Base-by-base conservation (phyloP, 1,140 invertebrate genomes). In the Caenorhabditis brenneri region DNA sequence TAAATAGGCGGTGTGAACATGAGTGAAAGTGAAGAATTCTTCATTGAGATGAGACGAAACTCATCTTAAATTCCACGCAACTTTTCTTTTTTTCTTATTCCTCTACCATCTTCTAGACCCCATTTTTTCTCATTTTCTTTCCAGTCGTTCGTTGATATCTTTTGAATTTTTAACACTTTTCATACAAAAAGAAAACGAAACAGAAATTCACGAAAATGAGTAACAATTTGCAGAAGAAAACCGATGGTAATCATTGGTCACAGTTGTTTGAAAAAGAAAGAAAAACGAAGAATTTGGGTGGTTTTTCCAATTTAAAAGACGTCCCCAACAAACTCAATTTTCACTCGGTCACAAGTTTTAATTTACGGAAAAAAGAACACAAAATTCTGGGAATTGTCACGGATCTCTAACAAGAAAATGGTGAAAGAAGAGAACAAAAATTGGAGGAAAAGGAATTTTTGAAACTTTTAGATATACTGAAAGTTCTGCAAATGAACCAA, bases 41-140 rank as follows among this genome's bases (percentile, higher is more conserved):
- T n/a, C n/a, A n/a, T 4, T 19, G 22, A 74, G 65, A 46, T 29
- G n/a, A n/a, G n/a, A n/a, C n/a, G n/a, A 42, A 39, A 5, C 36
- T 74, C 65, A 74, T 74, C 46, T 36, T 24, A 74, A 39, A 74
- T 74, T 74, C 65, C 65, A 74, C 65, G 65, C 65, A 16, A 74
- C 5, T 46, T 46, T 46, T 74, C 36, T 74, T 36, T 31, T 74
- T n/a, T 74, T 42, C 12, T 46, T 46, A n/a, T 24, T n/a, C 12
- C 42, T 74, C n/a, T 10, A 24, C 10, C 9, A 22, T 42, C 15
- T 16, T 24, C n/a, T 58, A 5, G 6, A 10, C 24, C 2, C 19
- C 16, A 19, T 65, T 33, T 65, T 65, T 33, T 36, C 29, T 65
- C 10, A 29, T 24, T 58, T 31, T 29, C 27, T 58, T 58, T 29